Evolutionary conservation across 2,113 vertebrate genomes (phyloP).

Genomic region (Barnardius zonarius): DNA sequence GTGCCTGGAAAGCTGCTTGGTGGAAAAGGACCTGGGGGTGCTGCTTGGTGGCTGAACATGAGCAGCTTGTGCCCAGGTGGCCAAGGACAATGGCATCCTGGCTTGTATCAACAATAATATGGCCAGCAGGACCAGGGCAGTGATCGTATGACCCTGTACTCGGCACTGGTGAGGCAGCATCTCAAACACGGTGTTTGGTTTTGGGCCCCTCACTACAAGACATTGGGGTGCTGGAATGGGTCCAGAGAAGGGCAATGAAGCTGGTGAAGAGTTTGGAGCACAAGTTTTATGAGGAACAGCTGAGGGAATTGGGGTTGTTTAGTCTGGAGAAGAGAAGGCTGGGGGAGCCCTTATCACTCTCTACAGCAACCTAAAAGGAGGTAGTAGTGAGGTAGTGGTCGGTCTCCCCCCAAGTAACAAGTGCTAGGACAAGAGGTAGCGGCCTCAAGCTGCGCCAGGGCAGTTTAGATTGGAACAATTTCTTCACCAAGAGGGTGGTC

Average conservation of each 20-base stretch:
- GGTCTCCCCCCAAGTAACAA: not conserved
- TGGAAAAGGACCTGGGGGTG: not conserved
- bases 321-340: not conserved
- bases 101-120: not conserved
- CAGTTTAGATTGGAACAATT: not conserved
- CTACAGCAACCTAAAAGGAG: not conserved
- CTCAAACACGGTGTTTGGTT: not conserved
- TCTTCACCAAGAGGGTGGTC: not conserved
- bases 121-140: not conserved
- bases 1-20: not conserved
- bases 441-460: not conserved
- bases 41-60: not conserved
- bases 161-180: fast-evolving
- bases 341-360: not conserved
- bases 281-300: not conserved
- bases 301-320: not conserved
- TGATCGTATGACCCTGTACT: not conserved
- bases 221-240: not conserved
- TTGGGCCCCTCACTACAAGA: not conserved
- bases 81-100: not conserved
- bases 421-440: not conserved
- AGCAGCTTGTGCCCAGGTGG: not conserved
- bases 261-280: not conserved
- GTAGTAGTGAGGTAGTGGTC: not conserved
- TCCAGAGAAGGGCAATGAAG: not conserved